Evolutionary conservation across 1,140 invertebrate species (phyloP), one percentile per base, ranked within the genome.

Genomic region (Gyrodactylus salaris): DNA sequence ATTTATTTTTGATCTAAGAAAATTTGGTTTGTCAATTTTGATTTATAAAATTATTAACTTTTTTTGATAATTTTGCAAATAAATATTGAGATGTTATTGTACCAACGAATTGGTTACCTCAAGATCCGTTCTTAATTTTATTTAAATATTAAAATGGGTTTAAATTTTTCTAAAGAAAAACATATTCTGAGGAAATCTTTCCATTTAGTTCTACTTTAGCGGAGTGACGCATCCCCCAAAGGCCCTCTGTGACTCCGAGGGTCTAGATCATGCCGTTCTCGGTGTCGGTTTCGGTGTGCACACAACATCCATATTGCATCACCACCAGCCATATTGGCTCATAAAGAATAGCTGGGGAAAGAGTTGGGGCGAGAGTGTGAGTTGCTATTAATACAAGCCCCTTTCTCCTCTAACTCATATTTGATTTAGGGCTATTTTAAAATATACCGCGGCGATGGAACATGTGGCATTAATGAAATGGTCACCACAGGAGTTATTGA

Each of bases 181-280:
- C n/a, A n/a, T n/a, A n/a, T n/a, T n/a, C n/a, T n/a, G n/a, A n/a
- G n/a, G n/a, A n/a, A n/a, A n/a, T n/a, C 68, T n/a, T n/a, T n/a
- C n/a, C n/a, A 73, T 79, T 70, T 78, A 85, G 84, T 95, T 97
- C 81, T 98, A 97, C 79, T 84, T 90, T 76, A 90, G 91, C 26
- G 93, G 93, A n/a, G 86, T 97, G 16, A 91, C 90, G 0, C 91
- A 97, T 84, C 93, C 93, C 0, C 88, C 85, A 82, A 88, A 87
- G 77, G 85, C 89, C 76, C 82, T 97, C 19, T 96, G 91, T 78
- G 85, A 83, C 78, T 87, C 87, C 0, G 82, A 84, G 0, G 85
- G 85, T 79, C 76, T 81, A 22, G 78, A 80, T 72, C 78, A 80
- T 74, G 79, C 91, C 7, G 91, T 96, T 26, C 81, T 95, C 0